These are phyloP conservation scores for Corvus hawaiiensis DNA, from an alignment of 2,113 vertebrate genomes.

Conservation along the genomic window DNA sequence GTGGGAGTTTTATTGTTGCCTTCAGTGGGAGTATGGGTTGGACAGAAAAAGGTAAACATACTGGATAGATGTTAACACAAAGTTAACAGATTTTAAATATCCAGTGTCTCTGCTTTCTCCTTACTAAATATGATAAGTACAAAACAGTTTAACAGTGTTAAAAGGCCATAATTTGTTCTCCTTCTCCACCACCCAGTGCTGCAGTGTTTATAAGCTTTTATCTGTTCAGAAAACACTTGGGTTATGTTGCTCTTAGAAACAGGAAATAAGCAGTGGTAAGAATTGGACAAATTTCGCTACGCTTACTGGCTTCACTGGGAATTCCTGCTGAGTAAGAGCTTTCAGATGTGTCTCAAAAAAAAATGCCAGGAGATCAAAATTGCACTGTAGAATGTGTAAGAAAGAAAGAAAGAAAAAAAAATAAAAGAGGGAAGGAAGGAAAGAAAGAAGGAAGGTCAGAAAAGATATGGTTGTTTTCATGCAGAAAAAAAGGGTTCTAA, in stretches of 20 bases:
- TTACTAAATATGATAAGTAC: neutral
- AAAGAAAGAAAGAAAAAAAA: neutral
- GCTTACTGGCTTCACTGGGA: neutral
- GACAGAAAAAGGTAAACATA: conserved; percentile 19
- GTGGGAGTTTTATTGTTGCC: conserved; percentile 26
- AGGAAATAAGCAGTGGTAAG: neutral
- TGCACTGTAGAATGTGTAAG: neutral
- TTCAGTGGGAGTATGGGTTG: neutral
- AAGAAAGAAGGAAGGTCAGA: neutral
- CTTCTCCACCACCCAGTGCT: neutral
- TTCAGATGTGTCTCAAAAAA: neutral
- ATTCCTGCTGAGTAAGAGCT: neutral
- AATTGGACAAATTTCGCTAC: neutral
- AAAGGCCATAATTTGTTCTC: neutral
- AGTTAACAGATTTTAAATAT: conserved; percentile 10
- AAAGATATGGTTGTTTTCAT: neutral
- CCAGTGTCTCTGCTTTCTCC: neutral
- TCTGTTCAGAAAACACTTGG: neutral
- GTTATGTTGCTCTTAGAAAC: neutral
- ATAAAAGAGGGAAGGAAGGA: neutral
- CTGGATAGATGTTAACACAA: conserved; percentile 1
- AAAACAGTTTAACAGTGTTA: neutral
- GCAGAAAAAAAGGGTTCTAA: neutral
- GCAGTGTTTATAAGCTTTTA: neutral
- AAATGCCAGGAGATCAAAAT: neutral